Evolutionary conservation across 2,888 invertebrate species (phyloP).

Genomic region (Xiphydria camelus): DNA sequence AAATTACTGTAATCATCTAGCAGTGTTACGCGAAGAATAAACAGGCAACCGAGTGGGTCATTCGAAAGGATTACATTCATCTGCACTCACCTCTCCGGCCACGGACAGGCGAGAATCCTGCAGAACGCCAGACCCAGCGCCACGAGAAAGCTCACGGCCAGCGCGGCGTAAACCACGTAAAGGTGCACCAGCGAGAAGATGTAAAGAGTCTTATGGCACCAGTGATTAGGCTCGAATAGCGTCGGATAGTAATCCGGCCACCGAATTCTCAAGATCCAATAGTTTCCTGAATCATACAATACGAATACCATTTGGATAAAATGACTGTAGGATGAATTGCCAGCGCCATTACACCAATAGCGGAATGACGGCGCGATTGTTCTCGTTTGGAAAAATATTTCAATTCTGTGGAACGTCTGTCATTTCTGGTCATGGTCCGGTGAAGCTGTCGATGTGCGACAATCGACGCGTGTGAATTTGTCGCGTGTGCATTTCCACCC

Average conservation of each 20-base stretch:
- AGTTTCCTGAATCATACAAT: constrained; percentile 62
- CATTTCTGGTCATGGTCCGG: too few relatives aligned
- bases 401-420: too few relatives aligned
- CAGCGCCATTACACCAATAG: too few relatives aligned
- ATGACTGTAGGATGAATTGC: too few relatives aligned
- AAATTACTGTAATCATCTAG: too few relatives aligned
- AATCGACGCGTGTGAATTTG: too few relatives aligned
- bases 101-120: constrained; percentile 73
- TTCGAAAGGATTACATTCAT: background rate
- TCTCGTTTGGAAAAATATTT: too few relatives aligned
- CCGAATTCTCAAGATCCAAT: constrained; percentile 77
- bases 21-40: constrained; percentile 24
- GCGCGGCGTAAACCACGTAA: constrained; percentile 68
- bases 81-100: constrained; percentile 61
- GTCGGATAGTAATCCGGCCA: constrained; percentile 76
- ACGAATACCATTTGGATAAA: too few relatives aligned
- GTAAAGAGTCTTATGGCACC: constrained; percentile 80
- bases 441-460: too few relatives aligned
- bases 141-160: constrained; percentile 63
- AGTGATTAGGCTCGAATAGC: constrained; percentile 75
- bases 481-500: too few relatives aligned
- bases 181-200: constrained; percentile 77
- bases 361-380: too few relatives aligned
- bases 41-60: background rate
- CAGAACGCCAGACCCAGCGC: constrained; percentile 67